phyloP scores from a whole-genome alignment of 2,888 invertebrate genomes.

The Agriopis marginaria region DNA sequence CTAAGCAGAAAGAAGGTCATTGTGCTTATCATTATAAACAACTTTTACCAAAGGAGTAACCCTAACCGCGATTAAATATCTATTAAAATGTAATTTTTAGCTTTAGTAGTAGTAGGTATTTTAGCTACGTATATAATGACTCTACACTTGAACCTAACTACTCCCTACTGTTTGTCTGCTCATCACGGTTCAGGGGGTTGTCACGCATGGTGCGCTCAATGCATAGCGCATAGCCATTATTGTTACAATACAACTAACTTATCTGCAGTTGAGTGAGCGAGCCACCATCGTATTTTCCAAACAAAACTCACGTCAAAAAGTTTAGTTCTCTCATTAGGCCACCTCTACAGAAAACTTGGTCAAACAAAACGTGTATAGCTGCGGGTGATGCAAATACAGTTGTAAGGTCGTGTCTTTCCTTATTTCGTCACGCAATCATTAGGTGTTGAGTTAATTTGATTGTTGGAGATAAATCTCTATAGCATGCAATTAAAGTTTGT shows the following conservation, averaged over 20 bases:
- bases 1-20: too few relatives aligned
- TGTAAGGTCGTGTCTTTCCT: conserved; percentile 36
- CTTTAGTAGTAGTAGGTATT: not conserved
- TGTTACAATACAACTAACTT: conserved; percentile 20
- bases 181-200: conserved; percentile 77
- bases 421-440: conserved; percentile 29
- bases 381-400: conserved; percentile 36
- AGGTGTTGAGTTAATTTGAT: conserved; percentile 16
- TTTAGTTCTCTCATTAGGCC: not conserved
- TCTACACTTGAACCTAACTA: conserved; percentile 43
- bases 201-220: conserved; percentile 73
- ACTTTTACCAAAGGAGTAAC: too few relatives aligned
- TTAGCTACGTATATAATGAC: not conserved
- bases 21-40: too few relatives aligned
- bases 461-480: conserved; percentile 8
- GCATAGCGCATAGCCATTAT: conserved; percentile 52
- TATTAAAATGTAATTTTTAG: too few relatives aligned
- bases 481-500: not conserved
- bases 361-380: conserved; percentile 26
- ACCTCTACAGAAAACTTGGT: not conserved
- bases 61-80: too few relatives aligned
- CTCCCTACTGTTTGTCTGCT: conserved; percentile 55
- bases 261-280: not conserved
- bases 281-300: not conserved
- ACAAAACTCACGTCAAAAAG: not conserved